Evolutionary conservation across 2,113 vertebrate genomes (phyloP), one percentile per base, ranked within the genome.

Genomic region (Elgaria multicarinata): DNA sequence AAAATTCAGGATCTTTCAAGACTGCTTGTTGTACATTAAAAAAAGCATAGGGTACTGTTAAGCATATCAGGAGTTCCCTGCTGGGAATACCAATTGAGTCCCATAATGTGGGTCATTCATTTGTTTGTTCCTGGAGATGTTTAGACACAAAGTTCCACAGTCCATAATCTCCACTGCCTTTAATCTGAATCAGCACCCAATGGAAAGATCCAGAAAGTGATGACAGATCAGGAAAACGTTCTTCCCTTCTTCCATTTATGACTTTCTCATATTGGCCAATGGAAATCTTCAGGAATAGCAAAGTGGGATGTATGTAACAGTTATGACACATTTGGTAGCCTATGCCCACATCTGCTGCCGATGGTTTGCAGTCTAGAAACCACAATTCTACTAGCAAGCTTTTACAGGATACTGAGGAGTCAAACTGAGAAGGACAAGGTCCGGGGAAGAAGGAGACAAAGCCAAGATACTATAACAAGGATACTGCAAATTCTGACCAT

Each of bases 1-100:
- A 69, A 66, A 66, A 90, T 87, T 85, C 33, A 33, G 26, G 31
- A 64, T 64, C 33, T 66, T 90, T 85, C n/a, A 53, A 89, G 87
- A 83, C n/a, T 84, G 76, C 0, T 13, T 78, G 1, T 24, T 82
- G 46, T 76, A 62, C 36, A 80, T 79, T 50, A 66, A 82, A 53
- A 89, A 72, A 88, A 87, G n/a, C 53, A 24, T n/a, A 22, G 42
- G 74, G 69, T 46, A 0, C 8, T n/a, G 16, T 71, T 28, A 1
- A 76, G 4, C 36, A 12, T 64, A 44, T 66, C 66, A 64, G 22
- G 58, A 36, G 14, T 4, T 64, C 67, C 1, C 33, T 36, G 2
- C 86, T 66, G 24, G 69, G 39, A 42, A 5, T 64, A 0, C 0
- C 26, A 85, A 50, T 82, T 82, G 50, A 46, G 72, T 66, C 64